Evolutionary conservation across 2,797 vertebrate species (phyloP).

Genomic region (Sebastiscus tertius): DNA sequence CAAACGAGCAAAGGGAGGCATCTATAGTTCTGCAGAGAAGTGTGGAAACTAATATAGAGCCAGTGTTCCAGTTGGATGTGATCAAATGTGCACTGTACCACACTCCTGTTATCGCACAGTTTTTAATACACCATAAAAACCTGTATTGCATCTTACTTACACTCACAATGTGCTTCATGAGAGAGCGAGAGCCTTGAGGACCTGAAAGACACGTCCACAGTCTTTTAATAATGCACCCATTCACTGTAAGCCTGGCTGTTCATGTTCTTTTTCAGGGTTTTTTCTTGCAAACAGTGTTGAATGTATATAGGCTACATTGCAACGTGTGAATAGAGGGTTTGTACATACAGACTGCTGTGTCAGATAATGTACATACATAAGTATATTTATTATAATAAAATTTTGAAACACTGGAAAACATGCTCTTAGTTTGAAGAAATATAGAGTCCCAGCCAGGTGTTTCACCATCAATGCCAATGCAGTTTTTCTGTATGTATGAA

Average conservation of each 20-base stretch:
- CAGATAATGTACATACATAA: conserved; percentile 82
- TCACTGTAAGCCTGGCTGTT: conserved; percentile 55
- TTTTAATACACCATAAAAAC: conserved; percentile 21
- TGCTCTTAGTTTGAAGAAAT: conserved; percentile 14
- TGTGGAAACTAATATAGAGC: conserved; percentile 11
- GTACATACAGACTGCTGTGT: conserved; percentile 70
- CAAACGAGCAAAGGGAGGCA: background rate
- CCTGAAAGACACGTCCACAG: conserved; percentile 23
- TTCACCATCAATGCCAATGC: background rate
- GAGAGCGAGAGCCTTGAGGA: conserved; percentile 32
- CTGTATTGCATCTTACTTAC: conserved; percentile 34
- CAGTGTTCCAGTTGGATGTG: conserved; percentile 9
- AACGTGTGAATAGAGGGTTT: conserved; percentile 69
- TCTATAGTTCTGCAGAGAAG: conserved; percentile 6
- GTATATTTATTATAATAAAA: conserved; percentile 86
- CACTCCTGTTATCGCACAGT: conserved; percentile 30
- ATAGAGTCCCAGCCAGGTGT: background rate
- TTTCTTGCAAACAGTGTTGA: conserved; percentile 68
- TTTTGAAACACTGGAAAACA: conserved; percentile 39
- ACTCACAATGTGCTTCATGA: conserved; percentile 46
- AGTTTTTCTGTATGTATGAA: background rate
- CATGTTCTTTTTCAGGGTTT: conserved; percentile 63
- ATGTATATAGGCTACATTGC: conserved; percentile 59
- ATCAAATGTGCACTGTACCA: conserved; percentile 42
- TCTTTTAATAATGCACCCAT: conserved; percentile 49